A percentile compares a stretch with the other conserved stretches of the same genome.
These are phyloP conservation scores for Cuculus canorus DNA, from an alignment of 2,797 vertebrate species.

Conservation along the genomic window DNA sequence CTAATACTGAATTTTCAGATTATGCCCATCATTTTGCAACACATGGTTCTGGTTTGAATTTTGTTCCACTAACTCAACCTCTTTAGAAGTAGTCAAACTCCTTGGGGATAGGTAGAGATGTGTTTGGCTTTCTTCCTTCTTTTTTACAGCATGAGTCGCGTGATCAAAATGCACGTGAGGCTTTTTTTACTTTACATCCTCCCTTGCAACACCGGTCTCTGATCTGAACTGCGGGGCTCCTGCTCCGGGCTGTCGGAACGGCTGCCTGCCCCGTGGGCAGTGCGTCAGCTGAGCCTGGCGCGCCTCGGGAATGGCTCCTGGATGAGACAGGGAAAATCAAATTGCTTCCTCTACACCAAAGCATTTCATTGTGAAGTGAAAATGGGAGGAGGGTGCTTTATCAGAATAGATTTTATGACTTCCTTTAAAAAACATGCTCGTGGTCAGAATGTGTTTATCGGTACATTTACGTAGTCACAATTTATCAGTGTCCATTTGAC, in stretches of 20 bases:
- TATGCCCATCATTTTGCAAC: background rate
- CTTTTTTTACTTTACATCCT: background rate
- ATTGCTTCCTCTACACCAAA: conserved; percentile 76
- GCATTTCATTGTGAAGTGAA: conserved; percentile 2
- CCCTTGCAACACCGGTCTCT: background rate
- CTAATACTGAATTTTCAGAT: background rate
- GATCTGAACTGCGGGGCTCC: background rate
- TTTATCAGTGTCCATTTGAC: background rate
- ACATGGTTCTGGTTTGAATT: background rate
- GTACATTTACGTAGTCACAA: background rate
- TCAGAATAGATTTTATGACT: conserved; percentile 73
- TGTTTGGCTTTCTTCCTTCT: background rate
- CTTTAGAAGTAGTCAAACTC: background rate
- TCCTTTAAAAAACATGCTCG: conserved; percentile 63
- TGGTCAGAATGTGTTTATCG: conserved; percentile 9
- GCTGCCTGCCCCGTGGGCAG: background rate
- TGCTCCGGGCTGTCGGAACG: conserved; percentile 2
- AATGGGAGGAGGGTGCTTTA: conserved; percentile 62
- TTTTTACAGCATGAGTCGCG: background rate
- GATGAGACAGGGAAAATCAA: conserved; percentile 67
- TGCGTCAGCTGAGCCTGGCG: conserved; percentile 49
- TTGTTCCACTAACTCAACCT: background rate
- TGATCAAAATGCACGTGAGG: background rate
- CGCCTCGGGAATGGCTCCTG: conserved; percentile 49
- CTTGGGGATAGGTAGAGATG: background rate